Percentiles rank a stretch among this genome's conserved stretches.
phyloP scores from a whole-genome alignment of 1,140 invertebrate genomes.

The Drosophila pseudoananassae region DNA sequence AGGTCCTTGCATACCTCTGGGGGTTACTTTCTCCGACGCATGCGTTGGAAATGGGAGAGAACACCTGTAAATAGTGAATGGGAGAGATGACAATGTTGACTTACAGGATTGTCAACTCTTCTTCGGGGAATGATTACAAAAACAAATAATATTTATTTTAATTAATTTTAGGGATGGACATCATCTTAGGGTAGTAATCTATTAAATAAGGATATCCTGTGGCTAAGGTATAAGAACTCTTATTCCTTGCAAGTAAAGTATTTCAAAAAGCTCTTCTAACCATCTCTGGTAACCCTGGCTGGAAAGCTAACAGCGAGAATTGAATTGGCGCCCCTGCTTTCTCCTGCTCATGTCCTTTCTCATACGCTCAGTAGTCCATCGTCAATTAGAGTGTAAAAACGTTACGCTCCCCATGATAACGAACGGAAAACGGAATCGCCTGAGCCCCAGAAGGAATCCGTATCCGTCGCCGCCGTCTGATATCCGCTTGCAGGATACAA shows the following conservation, averaged over 20 bases:
- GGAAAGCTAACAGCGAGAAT: conserved; percentile 25
- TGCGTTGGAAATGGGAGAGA: conserved; percentile 27
- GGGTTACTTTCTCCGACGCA: conserved; percentile 16
- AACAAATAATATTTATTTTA: not conserved
- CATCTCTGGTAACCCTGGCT: conserved; percentile 29
- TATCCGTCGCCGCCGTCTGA: conserved; percentile 55
- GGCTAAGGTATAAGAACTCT: not conserved
- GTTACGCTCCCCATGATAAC: conserved; percentile 65
- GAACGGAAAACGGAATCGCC: conserved; percentile 43
- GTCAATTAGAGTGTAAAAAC: conserved; percentile 79
- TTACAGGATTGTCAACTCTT: conserved; percentile 4
- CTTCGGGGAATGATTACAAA: not conserved
- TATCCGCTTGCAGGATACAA: conserved; percentile 75
- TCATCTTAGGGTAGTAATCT: not conserved
- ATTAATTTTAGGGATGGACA: not conserved
- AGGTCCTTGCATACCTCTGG: not conserved
- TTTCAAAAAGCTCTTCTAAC: not conserved
- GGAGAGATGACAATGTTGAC: not conserved
- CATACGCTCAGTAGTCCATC: conserved; percentile 72
- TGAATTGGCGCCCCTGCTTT: conserved; percentile 59
- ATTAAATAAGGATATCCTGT: not conserved
- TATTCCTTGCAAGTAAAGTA: no score
- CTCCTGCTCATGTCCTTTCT: conserved; percentile 34
- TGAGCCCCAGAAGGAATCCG: conserved; percentile 37
- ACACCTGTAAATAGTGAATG: conserved; percentile 10